Evolutionary conservation across 2,888 invertebrate genomes (phyloP).

Genomic region (Tetropium fuscum): DNA sequence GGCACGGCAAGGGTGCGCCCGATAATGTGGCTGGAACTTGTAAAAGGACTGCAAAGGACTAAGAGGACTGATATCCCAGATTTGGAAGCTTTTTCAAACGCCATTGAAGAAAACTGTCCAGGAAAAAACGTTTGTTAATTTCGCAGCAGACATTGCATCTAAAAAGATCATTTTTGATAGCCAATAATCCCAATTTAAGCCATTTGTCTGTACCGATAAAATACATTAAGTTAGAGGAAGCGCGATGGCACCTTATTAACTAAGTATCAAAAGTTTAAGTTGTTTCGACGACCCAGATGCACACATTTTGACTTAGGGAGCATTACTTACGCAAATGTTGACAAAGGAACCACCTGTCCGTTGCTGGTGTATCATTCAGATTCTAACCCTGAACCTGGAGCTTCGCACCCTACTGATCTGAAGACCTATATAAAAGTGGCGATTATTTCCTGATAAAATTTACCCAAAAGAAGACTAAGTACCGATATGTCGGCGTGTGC

Average conservation of each 20-base stretch:
- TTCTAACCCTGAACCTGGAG: not conserved
- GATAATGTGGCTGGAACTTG: not conserved
- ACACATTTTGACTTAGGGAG: not conserved
- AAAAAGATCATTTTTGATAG: not conserved
- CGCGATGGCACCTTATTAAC: not conserved
- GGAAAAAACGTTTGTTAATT: not conserved
- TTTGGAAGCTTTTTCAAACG: not conserved
- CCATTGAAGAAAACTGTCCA: not conserved
- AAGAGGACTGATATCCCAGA: not conserved
- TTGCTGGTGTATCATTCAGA: not conserved
- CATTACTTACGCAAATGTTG: not conserved
- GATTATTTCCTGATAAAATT: not conserved
- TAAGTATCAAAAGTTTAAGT: not conserved
- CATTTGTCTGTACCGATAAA: not conserved
- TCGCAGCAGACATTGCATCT: not conserved
- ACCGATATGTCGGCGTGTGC: not conserved
- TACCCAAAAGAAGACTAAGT: not conserved
- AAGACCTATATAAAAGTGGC: not conserved
- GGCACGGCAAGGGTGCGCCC: not conserved
- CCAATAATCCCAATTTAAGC: not conserved
- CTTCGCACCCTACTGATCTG: no score
- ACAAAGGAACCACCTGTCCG: not conserved
- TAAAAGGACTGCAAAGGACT: not conserved
- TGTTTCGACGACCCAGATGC: not conserved
- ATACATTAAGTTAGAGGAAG: not conserved